These are phyloP conservation scores for Platanista minor DNA, from an alignment of 2,113 vertebrate species.

Conservation along the genomic window DNA sequence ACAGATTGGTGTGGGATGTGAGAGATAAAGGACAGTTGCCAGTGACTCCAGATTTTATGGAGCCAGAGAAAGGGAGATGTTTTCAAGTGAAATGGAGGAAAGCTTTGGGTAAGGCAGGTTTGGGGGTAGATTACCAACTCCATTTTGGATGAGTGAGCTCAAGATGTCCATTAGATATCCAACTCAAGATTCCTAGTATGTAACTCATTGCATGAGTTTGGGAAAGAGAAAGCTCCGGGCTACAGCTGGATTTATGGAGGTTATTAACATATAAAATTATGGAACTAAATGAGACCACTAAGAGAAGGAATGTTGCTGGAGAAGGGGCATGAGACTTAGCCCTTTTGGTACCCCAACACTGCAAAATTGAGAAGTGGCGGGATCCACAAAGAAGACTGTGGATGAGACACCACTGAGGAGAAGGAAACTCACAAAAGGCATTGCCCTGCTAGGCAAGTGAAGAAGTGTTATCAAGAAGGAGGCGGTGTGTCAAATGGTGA, in stretches of 20 bases:
- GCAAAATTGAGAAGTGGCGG: background rate
- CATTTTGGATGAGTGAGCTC: background rate
- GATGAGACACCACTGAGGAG: background rate
- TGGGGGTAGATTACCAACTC: background rate
- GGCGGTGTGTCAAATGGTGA: background rate
- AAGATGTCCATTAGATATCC: background rate
- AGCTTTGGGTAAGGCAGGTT: background rate
- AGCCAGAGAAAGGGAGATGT: background rate
- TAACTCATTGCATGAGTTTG: background rate
- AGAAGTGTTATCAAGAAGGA: too few relatives aligned
- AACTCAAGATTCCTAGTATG: background rate
- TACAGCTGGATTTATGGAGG: background rate
- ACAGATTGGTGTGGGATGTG: background rate
- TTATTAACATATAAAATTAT: background rate
- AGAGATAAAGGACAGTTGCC: background rate
- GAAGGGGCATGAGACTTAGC: too few relatives aligned
- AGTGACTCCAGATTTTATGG: background rate
- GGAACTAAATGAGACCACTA: background rate
- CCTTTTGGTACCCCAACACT: background rate
- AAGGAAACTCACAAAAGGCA: background rate
- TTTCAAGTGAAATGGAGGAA: background rate
- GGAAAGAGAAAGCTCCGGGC: background rate
- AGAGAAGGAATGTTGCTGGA: background rate
- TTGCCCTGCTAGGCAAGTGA: background rate
- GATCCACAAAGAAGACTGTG: background rate